Evolutionary conservation across 2,797 vertebrate genomes (phyloP), one percentile per base, ranked within the genome.

Genomic region (Limosa lapponica): DNA sequence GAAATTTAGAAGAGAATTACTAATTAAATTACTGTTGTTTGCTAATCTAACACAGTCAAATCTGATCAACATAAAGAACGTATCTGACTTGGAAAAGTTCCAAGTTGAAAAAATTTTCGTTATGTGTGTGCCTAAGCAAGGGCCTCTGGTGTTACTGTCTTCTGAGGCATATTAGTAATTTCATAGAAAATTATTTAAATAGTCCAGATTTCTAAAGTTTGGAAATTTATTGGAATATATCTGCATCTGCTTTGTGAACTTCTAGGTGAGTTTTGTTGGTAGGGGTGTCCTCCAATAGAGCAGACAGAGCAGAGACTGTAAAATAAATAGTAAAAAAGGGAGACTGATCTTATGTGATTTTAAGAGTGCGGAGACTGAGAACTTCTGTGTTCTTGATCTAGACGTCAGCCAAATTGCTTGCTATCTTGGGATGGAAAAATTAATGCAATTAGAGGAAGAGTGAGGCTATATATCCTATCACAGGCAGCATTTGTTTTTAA

Each of bases 401-500:
- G 93, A 52, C 27, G 64, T 81, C 67, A 93, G 86, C 78, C 67
- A 93, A 95, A 90, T 94, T 66, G 25, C 80, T 78, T 87, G 37
- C 69, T 92, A 4, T 91, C 81, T 72, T 89, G 70, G 80, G 84
- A 81, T 89, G 58, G 71, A 89, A 93, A 85, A 85, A 79, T 52
- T 73, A 95, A 89, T 85, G 91, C 85, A 85, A 39, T 49, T 61
- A 89, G 54, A 80, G 73, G 87, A 69, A 86, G 79, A 79, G 83
- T 75, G 67, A 86, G 54, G 77, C 91, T 88, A 15, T 95, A 72
- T 96, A 77, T 75, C 65, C 51, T 74, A 72, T 84, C 44, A 94
- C 78, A 96, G 69, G 10, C 52, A 81, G 37, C 70, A 54, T 87
- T 97, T 94, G 78, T 96, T 95, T 94, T 86, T 73, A 66, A 27